phyloP scores from a whole-genome alignment of 1,140 invertebrate genomes.

The Asbolus verrucosus region DNA sequence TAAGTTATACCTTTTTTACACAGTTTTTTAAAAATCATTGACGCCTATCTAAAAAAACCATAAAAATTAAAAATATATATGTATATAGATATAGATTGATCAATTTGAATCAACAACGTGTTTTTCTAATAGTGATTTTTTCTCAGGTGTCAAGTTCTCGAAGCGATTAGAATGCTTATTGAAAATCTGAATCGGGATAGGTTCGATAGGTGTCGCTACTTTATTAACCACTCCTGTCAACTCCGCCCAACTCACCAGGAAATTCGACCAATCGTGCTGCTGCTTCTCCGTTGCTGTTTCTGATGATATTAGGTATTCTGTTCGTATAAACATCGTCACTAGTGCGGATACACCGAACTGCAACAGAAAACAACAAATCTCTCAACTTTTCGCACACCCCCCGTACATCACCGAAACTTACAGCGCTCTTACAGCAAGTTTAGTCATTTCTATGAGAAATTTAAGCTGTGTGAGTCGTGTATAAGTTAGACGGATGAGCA shows the following conservation, averaged over 20 bases:
- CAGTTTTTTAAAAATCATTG: slow-evolving; percentile 25
- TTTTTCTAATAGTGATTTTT: slow-evolving; percentile 55
- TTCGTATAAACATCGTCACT: slow-evolving; percentile 58
- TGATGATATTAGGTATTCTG: slow-evolving; percentile 58
- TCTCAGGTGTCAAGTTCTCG: slow-evolving; percentile 54
- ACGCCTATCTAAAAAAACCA: slow-evolving; percentile 29
- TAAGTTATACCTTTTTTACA: slow-evolving; percentile 15
- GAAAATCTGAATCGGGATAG: slow-evolving; percentile 58
- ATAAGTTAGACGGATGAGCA: too few species aligned
- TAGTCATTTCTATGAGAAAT: too few species aligned
- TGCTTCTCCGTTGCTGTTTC: slow-evolving; percentile 58
- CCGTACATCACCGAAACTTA: too few species aligned
- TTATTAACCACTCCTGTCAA: slow-evolving; percentile 52
- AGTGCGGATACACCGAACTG: slow-evolving; percentile 63
- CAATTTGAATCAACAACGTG: slow-evolving; percentile 53
- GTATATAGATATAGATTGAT: slow-evolving; percentile 2
- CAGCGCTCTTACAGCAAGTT: too few species aligned
- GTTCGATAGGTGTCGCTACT: slow-evolving; percentile 59
- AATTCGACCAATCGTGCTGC: slow-evolving; percentile 57
- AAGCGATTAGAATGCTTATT: slow-evolving; percentile 59
- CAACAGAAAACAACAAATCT: slow-evolving; percentile 46
- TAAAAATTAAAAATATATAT: slow-evolving; percentile 30
- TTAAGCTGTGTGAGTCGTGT: too few species aligned
- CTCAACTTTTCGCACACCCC: too few species aligned
- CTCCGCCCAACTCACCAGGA: slow-evolving; percentile 59